Base-by-base conservation (phyloP, 2,113 vertebrate species). In the Ornithorhynchus anatinus region DNA sequence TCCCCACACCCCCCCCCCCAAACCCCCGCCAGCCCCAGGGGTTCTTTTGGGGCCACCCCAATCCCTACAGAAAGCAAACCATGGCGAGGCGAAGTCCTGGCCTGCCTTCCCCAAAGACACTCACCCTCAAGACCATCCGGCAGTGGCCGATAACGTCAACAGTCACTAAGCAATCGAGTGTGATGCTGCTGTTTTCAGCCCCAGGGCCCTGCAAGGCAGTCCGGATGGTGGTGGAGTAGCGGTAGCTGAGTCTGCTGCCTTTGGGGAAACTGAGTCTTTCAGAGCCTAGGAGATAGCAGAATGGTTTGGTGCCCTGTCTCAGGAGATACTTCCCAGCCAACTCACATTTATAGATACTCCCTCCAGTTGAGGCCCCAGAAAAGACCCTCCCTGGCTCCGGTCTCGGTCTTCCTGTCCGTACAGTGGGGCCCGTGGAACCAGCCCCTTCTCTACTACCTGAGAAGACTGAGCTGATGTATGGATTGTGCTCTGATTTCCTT, bases 111-210 rank as follows among this genome's bases (percentile, higher is more conserved):
- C 40, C 29, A 50, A 53, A 31, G 37, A 72, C 47, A 88, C 91
- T 86, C 56, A 97, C 95, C 92, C 90, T 79, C 90, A 96, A 92
- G 77, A 89, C 85, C 62, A 94, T 78, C 33, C 89, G 94, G 84
- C 95, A 96, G 5, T 86, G 92, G 44, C 92, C 95, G 56, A 95
- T 9, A 6, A 89, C 86, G 2, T 95, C 88, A 4, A 96, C 84
- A 48, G 94, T 81, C 56, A 92, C 92, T 59, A 91, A 84, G 58
- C 94, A 94, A 77, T 95, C 93, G 58, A 97, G 75, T 48, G 91
- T 84, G 35, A 96, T 71, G 40, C 94, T 92, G 36, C 91, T 93
- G 45, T 86, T 84, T 47, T 91, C 92, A 36, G 52, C 54, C 11
- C 6, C 79, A 3, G 79, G 78, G 51, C 88, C 91, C 50, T 92